A percentile compares a stretch with the other conserved stretches of the same genome.
Conservation (phyloP, 1,140 invertebrate species). For the Centruroides vittatus region DNA sequence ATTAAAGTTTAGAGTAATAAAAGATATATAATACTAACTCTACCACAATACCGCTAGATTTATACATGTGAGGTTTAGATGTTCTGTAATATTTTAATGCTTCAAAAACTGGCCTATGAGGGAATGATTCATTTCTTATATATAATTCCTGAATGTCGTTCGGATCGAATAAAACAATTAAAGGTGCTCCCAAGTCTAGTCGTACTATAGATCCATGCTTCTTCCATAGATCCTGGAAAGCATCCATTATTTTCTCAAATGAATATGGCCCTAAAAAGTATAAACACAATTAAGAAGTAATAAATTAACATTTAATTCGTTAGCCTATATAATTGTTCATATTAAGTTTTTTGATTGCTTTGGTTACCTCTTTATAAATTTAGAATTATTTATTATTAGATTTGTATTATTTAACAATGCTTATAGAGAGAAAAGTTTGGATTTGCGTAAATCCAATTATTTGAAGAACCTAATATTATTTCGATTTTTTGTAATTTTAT, state of each 20-base stretch:
- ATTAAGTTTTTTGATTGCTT: too few species aligned
- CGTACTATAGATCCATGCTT: slow-evolving; percentile 2
- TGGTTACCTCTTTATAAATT: too few species aligned
- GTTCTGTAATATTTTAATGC: slow-evolving; percentile 5
- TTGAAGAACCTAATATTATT: too few species aligned
- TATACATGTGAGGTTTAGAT: background rate
- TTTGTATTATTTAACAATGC: too few species aligned
- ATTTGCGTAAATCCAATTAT: too few species aligned
- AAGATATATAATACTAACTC: slow-evolving; percentile 2
- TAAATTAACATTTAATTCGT: background rate
- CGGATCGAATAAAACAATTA: slow-evolving; percentile 3
- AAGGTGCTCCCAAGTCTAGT: slow-evolving; percentile 3
- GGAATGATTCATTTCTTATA: background rate
- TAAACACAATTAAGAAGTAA: background rate
- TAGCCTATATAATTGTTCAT: too few species aligned
- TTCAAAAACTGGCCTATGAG: slow-evolving; percentile 8
- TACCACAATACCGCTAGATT: background rate
- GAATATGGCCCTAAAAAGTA: slow-evolving; percentile 8
- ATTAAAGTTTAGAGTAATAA: too few species aligned
- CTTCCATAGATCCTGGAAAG: slow-evolving; percentile 4
- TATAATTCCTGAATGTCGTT: slow-evolving; percentile 3
- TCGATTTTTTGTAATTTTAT: too few species aligned
- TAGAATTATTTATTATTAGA: too few species aligned
- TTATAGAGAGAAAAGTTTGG: too few species aligned
- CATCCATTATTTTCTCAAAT: slow-evolving; percentile 7